Conservation (phyloP, 2,888 invertebrate genomes). For the Physocephala rufipes region DNA sequence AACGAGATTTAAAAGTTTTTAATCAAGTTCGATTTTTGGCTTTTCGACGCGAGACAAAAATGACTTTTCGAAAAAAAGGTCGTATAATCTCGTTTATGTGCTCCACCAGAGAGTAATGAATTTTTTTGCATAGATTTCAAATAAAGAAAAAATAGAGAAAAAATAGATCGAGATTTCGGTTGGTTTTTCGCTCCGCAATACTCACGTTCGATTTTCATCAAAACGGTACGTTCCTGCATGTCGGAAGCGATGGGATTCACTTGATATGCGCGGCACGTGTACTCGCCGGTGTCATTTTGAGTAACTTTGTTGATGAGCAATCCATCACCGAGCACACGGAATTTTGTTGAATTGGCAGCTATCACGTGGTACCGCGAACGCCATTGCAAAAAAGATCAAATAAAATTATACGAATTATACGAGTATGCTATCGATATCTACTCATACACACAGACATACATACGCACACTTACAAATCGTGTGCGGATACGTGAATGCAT, state of each 20-base stretch:
- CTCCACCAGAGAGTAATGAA: neutral
- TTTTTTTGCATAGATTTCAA: slow-evolving; percentile 8
- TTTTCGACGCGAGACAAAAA: no score
- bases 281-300: slow-evolving; percentile 69
- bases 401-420: slow-evolving; percentile 28
- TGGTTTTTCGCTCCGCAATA: slow-evolving; percentile 46
- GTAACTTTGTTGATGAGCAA: slow-evolving; percentile 69
- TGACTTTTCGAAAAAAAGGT: no score
- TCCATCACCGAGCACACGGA: slow-evolving; percentile 68
- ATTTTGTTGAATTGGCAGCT: slow-evolving; percentile 62
- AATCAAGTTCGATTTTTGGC: no score
- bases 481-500: no score
- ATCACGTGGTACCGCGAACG: slow-evolving; percentile 23
- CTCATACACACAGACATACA: no score
- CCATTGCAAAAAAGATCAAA: slow-evolving; percentile 25
- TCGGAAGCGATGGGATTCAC: slow-evolving; percentile 67
- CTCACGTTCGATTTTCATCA: slow-evolving; percentile 72
- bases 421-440: neutral
- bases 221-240: slow-evolving; percentile 69
- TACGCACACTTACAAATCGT: no score
- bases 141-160: slow-evolving; percentile 19
- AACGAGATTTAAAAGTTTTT: no score
- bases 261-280: slow-evolving; percentile 71
- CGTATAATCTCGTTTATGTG: no score
- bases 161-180: neutral